These are phyloP conservation scores for Lacerta viridis DNA, from an alignment of 2,797 vertebrate genomes.

Conservation along the genomic window DNA sequence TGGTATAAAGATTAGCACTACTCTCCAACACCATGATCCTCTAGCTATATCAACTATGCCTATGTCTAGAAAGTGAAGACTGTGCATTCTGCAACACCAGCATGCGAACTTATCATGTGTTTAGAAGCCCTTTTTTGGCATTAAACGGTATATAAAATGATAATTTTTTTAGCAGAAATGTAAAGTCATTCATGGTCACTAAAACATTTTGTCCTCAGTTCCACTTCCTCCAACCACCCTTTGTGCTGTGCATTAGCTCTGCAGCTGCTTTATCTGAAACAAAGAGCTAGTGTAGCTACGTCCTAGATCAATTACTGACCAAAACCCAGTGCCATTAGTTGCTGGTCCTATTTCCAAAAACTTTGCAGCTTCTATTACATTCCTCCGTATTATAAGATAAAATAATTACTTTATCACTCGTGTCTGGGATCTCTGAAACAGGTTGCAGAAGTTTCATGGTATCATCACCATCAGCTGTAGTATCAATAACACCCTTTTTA, in stretches of 20 bases:
- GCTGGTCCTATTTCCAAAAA: neutral
- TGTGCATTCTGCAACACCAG: no score
- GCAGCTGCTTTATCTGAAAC: neutral
- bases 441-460: conserved; percentile 83
- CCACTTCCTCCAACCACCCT: neutral
- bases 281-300: neutral
- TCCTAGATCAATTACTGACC: neutral
- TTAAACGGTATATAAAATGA: neutral
- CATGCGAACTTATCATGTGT: neutral
- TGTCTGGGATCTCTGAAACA: conserved; percentile 48
- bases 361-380: conserved; percentile 27
- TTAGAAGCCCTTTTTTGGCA: no score
- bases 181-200: neutral
- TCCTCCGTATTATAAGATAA: neutral
- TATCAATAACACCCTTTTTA: conserved; percentile 52
- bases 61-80: no score
- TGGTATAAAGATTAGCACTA: neutral
- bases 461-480: conserved; percentile 74
- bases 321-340: neutral
- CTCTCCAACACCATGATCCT: neutral
- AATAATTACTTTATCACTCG: conserved; percentile 69
- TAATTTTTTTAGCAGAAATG: no score
- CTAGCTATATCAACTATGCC: no score
- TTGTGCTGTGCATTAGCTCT: neutral
- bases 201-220: neutral